phyloP scores from a whole-genome alignment of 2,113 vertebrate species.

The Emydura subglobosa region DNA sequence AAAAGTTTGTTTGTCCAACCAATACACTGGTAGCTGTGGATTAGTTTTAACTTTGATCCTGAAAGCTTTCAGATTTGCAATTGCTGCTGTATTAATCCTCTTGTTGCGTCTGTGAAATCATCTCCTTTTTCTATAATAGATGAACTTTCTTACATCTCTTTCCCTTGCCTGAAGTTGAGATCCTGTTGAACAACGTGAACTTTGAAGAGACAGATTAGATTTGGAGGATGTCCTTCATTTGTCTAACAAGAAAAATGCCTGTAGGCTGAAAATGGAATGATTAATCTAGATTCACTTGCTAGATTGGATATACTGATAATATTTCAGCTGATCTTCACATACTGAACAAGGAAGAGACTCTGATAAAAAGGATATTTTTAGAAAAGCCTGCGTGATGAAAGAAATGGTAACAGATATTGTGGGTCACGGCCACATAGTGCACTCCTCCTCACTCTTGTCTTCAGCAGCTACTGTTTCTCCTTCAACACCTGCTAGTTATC shows the following conservation, averaged over 20 bases:
- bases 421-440: not conserved
- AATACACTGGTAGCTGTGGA: conserved; percentile 12
- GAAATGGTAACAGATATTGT: not conserved
- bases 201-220: conserved; percentile 25
- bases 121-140: conserved; percentile 27
- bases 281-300: conserved; percentile 34
- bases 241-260: conserved; percentile 39
- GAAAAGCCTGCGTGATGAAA: conserved; percentile 15
- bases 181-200: conserved; percentile 44
- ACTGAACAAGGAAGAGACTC: conserved; percentile 23
- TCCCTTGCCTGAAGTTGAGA: not conserved
- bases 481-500: not conserved
- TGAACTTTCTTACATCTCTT: not conserved
- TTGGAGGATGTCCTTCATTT: conserved; percentile 38
- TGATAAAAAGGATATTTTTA: conserved; percentile 7
- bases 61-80: conserved; percentile 13
- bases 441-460: not conserved
- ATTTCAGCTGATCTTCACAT: conserved; percentile 42
- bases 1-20: not conserved
- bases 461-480: not conserved
- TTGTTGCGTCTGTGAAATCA: conserved; percentile 14
- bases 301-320: conserved; percentile 8
- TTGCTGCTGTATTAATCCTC: conserved; percentile 47
- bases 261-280: conserved; percentile 32
- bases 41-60: conserved; percentile 59